A percentile compares a stretch with the other conserved stretches of the same genome.
phyloP scores from a whole-genome alignment of 2,113 vertebrate genomes.

The Propithecus coquereli region DNA sequence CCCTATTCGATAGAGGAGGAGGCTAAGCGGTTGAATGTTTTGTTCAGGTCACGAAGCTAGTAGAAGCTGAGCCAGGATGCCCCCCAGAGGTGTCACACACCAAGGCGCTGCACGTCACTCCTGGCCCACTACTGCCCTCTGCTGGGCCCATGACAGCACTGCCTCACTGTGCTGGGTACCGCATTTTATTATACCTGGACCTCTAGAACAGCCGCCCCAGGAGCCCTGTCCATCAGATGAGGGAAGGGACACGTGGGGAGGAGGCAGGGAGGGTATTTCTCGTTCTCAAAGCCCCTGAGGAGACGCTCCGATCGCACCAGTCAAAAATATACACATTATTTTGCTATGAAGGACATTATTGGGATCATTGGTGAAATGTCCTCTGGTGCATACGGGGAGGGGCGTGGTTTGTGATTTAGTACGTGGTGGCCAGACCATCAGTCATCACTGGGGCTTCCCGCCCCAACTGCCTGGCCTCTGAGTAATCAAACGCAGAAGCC shows the following conservation, averaged over 20 bases:
- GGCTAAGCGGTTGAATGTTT: background rate
- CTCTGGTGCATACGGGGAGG: background rate
- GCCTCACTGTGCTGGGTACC: background rate
- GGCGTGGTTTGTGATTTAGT: background rate
- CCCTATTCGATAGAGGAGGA: background rate
- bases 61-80: background rate
- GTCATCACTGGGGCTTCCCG: background rate
- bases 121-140: conserved; percentile 36
- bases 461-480: background rate
- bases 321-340: background rate
- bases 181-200: background rate
- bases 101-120: background rate
- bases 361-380: background rate
- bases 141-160: background rate
- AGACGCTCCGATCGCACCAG: background rate
- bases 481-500: background rate
- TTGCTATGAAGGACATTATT: background rate
- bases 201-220: background rate
- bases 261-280: background rate
- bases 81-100: accelerated
- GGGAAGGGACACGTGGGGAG: accelerated
- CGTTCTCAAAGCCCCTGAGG: background rate
- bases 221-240: accelerated
- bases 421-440: background rate
- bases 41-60: background rate